Evolutionary conservation across 2,797 vertebrate genomes (phyloP), one percentile per base, ranked within the genome.

Genomic region (Melanotaenia boesemani): DNA sequence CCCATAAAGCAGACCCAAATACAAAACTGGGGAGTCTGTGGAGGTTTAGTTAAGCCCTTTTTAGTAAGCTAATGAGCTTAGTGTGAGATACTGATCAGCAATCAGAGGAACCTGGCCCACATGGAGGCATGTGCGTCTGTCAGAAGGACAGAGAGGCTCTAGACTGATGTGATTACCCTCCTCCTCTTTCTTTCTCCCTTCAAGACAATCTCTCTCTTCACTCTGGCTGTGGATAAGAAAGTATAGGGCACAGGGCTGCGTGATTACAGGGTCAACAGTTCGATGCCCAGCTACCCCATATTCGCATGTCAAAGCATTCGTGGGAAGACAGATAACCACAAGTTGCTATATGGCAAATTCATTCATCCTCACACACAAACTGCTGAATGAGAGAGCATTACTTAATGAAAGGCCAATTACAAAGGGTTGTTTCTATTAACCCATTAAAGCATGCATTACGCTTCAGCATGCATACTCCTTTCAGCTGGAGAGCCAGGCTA

Each of bases 21-120:
- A 87, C 85, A 90, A 86, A 83, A 83, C 81, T 72, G 13, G 68
- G 72, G 72, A 81, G 88, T 85, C 88, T 89, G 83, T 76, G 81
- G 90, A 91, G 91, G 88, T 86, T 93, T 86, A 67, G 86, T 81
- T 86, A 89, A 89, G 83, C 91, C 78, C 86, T 90, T 86, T 90
- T 90, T 85, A 92, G 86, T 69, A 28, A 57, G 73, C 84, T 92
- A 94, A 94, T 94, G 90, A 93, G 92, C 91, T 93, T 93, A 91
- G 88, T 65, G 69, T 16, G 61, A 86, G 92, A 93, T 92, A 89
- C 83, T 60, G 83, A 94, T 95, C 93, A 85, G 88, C 83, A 88
- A 89, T 93, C 85, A 87, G 80, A 87, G 82, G 72, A 82, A 81
- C 71, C 50, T 75, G 4, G 78, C 82, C 83, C 81, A 82, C 81